phyloP scores from a whole-genome alignment of 1,140 invertebrate species.

The Bombus fervidus region DNA sequence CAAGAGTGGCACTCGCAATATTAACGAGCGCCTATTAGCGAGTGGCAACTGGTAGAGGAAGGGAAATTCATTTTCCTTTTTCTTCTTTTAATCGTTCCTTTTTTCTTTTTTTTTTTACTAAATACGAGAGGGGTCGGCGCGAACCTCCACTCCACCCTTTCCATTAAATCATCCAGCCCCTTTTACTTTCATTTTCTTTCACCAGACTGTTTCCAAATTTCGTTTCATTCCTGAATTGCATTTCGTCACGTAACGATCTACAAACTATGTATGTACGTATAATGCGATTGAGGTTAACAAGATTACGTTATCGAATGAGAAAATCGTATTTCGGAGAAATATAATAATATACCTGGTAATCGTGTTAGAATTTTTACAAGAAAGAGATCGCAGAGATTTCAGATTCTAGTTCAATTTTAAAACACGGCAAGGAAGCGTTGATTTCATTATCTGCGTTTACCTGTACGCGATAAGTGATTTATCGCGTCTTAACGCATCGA shows the following conservation, averaged over 20 bases:
- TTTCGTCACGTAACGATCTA: background rate
- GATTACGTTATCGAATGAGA: background rate
- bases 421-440: slow-evolving; percentile 12
- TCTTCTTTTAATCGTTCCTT: background rate
- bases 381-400: background rate
- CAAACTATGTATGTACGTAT: background rate
- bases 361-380: background rate
- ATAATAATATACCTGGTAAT: background rate
- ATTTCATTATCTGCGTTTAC: slow-evolving; percentile 27
- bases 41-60: slow-evolving; percentile 32
- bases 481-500: slow-evolving; percentile 10
- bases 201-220: slow-evolving; percentile 17
- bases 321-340: background rate
- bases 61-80: slow-evolving; percentile 44
- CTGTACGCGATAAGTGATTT: slow-evolving; percentile 31
- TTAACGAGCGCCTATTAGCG: slow-evolving; percentile 52
- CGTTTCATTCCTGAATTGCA: background rate
- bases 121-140: slow-evolving; percentile 31
- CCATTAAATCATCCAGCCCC: slow-evolving; percentile 39
- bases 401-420: slow-evolving; percentile 12
- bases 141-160: background rate
- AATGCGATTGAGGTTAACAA: background rate
- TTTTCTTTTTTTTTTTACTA: background rate
- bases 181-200: slow-evolving; percentile 17
- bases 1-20: slow-evolving; percentile 54